Base-by-base conservation (phyloP, 2,797 vertebrate species). In the Anas georgica region DNA sequence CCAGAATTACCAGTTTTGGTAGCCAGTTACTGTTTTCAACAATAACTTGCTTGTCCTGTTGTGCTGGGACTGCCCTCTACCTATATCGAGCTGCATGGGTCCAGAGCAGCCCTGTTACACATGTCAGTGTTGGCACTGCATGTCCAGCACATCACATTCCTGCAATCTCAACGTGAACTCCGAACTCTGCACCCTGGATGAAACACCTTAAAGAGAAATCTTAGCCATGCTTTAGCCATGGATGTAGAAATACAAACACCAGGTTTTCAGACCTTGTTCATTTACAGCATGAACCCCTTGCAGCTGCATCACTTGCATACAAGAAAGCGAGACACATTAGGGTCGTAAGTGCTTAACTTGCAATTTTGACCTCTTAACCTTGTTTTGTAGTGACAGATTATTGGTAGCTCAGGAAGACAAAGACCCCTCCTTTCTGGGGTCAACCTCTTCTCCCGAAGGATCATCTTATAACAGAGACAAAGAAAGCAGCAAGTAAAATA, bases 401-500 rank as follows among this genome's bases (percentile, higher is more conserved):
- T 1, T 64, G 67, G 41, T 68, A 92, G n/a, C 3, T 29, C 2
- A 2, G 23, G 16, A 90, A 91, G 48, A 94, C 46, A 92, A 92
- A 92, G 58, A 26, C 66, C 60, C 33, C 22, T 70, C 9, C 83
- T 75, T 74, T 62, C 62, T 31, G 18, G 7, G 54, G 70, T 67
- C 66, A 91, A 11, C 25, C 9, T 79, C 46, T 62, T 87, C 64
- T 87, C 76, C 68, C 69, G 48, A 78, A 60, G 45, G 60, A 59
- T 31, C 41, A 69, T 33, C 52, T 85, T 68, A 22, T 8, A 84
- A 84, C 37, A 68, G 39, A 78, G 22, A 58, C 2, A 4, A 91
- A 69, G 31, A 83, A 91, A 90, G 12, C 18, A 80, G 41, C 68
- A 83, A 91, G 64, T 41, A 85, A 82, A 83, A 89, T 35, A 84